Conservation (phyloP, 2,113 vertebrate species). For the Oplegnathus fasciatus region DNA sequence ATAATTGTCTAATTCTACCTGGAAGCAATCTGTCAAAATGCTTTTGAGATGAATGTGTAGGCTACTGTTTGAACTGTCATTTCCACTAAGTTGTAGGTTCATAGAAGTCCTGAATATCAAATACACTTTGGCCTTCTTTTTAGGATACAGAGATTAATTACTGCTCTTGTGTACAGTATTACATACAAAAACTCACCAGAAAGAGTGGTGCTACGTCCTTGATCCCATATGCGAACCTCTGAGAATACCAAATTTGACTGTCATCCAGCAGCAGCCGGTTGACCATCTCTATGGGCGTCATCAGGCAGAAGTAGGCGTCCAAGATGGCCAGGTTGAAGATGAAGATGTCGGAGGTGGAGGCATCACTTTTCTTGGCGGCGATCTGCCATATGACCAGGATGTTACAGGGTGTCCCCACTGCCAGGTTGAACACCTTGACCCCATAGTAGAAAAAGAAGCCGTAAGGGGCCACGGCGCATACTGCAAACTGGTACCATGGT, state of each 20-base stretch:
- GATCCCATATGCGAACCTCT: conserved; percentile 79
- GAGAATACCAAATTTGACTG: conserved; percentile 71
- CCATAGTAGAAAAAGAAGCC: conserved; percentile 81
- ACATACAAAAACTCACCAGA: conserved; percentile 66
- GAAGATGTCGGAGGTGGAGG: conserved; percentile 81
- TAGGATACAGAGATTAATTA: background rate
- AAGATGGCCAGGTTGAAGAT: conserved; percentile 82
- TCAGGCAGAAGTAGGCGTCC: conserved; percentile 83
- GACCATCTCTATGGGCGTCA: conserved; percentile 76
- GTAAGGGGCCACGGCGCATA: conserved; percentile 70
- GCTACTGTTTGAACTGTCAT: too few relatives aligned
- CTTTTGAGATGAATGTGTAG: too few relatives aligned
- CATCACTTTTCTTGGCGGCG: conserved; percentile 63
- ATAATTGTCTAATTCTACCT: background rate
- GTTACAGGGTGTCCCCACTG: conserved; percentile 78
- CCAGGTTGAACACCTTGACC: conserved; percentile 83
- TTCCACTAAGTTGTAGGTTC: background rate
- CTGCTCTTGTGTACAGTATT: background rate
- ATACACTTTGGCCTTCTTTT: background rate
- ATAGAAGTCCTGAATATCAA: background rate
- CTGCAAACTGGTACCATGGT: conserved; percentile 77
- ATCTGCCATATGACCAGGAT: conserved; percentile 83
- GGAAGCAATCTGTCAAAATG: background rate
- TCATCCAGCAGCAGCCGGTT: conserved; percentile 77
- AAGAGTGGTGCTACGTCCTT: conserved; percentile 82